Percentiles rank a stretch among this genome's conserved stretches.
phyloP scores from a whole-genome alignment of 2,797 vertebrate species.

The Heteromormyrus szaboi region DNA sequence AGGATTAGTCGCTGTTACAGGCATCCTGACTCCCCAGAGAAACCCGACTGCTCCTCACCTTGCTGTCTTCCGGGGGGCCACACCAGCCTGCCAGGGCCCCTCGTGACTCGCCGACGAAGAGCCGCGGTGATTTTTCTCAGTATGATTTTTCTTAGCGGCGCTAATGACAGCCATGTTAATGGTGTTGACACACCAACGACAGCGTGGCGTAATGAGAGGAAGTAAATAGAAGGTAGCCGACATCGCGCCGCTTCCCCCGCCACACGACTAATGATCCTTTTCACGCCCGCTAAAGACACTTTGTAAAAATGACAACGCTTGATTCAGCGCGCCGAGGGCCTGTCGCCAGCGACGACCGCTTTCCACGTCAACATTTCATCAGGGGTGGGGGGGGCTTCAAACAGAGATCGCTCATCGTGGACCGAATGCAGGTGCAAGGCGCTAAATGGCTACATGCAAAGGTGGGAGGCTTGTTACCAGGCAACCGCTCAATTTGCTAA shows the following conservation, averaged over 20 bases:
- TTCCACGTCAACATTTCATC: neutral
- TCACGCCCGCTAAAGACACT: slow-evolving; percentile 53
- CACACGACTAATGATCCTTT: slow-evolving; percentile 58
- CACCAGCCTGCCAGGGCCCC: neutral
- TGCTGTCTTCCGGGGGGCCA: neutral
- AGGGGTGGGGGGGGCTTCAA: neutral
- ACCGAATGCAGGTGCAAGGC: neutral
- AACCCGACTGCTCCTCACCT: neutral
- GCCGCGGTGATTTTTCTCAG: slow-evolving; percentile 51
- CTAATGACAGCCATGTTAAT: slow-evolving; percentile 70
- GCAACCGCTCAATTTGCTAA: neutral
- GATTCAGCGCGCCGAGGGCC: slow-evolving; percentile 45
- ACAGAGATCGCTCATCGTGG: neutral
- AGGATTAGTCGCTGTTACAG: neutral
- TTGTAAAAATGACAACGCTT: slow-evolving; percentile 57
- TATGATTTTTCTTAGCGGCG: slow-evolving; percentile 43
- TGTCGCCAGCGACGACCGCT: slow-evolving; percentile 1
- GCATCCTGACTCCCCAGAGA: neutral
- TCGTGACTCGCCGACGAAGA: neutral
- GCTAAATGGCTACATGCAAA: neutral
- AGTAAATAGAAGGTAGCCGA: slow-evolving; percentile 66
- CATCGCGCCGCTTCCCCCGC: slow-evolving; percentile 50
- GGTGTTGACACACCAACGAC: slow-evolving; percentile 65
- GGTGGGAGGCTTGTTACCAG: neutral
- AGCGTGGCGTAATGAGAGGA: slow-evolving; percentile 58